Evolutionary conservation across 2,888 invertebrate genomes (phyloP), one percentile per base, ranked within the genome.

Genomic region (Myopa tessellatipennis): DNA sequence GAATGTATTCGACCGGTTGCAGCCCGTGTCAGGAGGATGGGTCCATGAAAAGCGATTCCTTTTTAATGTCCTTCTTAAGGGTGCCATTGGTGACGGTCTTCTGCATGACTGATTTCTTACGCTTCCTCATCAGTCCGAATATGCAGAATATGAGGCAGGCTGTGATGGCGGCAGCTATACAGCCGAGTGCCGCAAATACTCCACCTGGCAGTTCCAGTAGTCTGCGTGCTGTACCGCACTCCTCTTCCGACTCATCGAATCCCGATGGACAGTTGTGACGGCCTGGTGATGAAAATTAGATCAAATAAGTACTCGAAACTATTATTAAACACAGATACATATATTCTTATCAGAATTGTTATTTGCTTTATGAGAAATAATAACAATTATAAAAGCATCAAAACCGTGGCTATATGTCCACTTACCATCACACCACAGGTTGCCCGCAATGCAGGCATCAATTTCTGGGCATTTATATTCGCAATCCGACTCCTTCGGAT

Each of bases 1-100:
- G 95, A 88, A 96, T 96, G 90, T 95, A 96, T 90, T 96, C 96
- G 92, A 96, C 96, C 92, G 95, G 94, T 91, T 95, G 94, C 89
- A 93, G 93, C 90, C 95, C 95, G 87, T 95, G 96, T 96, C 96
- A 96, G 92, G 96, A 96, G 86, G 92, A 91, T 50, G 92, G 91
- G 82, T 90, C 89, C 55, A 89, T 87, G 82, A 87, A 90, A 55
- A 90, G 84, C 14, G 89, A 86, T 81, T 90, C 90, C 85, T 89
- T 89, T 85, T 90, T 89, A 80, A 88, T 88, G 89, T 94, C 94
- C 88, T 94, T 93, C 86, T 94, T 92, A 84, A 94, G 83, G 40
- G 89, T 89, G 78, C 89, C 89, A 63, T 84, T 85, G 77, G 86
- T 83, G 40, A 87, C 85, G 83, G 89, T 90, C 90, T 90, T 91